Percentiles rank a stretch among this genome's conserved stretches.
Evolutionary conservation across 2,113 vertebrate genomes (phyloP).

Genomic region (Calidris pygmaea): DNA sequence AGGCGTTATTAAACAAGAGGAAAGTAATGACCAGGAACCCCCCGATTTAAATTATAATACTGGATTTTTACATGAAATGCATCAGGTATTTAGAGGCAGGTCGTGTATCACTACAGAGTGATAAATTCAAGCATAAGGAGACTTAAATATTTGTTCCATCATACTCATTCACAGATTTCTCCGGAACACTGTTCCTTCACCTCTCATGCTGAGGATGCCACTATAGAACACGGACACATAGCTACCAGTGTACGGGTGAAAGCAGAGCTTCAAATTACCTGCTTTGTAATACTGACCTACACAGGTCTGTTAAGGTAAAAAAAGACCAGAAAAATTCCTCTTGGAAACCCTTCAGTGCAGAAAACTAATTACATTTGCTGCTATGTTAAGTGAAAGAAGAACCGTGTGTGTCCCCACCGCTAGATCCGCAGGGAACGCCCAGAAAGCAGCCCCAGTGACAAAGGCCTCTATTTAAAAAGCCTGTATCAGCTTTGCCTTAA

Average conservation of each 20-base stretch:
- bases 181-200: not conserved
- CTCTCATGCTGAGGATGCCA: not conserved
- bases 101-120: not conserved
- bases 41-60: not conserved
- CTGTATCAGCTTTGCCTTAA: not conserved
- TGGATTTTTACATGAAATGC: not conserved
- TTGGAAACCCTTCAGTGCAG: not conserved
- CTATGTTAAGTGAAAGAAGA: not conserved
- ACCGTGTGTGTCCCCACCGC: accelerated
- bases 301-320: not conserved
- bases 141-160: not conserved
- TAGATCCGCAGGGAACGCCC: not conserved
- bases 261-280: not conserved
- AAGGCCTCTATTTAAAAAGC: not conserved
- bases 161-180: not conserved
- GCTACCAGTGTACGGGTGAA: accelerated
- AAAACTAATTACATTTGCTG: not conserved
- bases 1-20: not conserved
- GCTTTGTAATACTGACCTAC: not conserved
- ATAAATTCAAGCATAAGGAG: not conserved
- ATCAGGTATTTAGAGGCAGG: not conserved
- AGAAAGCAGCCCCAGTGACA: not conserved
- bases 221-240: accelerated
- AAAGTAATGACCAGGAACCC: not conserved
- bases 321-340: not conserved